Evolutionary conservation across 2,888 invertebrate species (phyloP), one percentile per base, ranked within the genome.

Genomic region (Parochlus steinenii): DNA sequence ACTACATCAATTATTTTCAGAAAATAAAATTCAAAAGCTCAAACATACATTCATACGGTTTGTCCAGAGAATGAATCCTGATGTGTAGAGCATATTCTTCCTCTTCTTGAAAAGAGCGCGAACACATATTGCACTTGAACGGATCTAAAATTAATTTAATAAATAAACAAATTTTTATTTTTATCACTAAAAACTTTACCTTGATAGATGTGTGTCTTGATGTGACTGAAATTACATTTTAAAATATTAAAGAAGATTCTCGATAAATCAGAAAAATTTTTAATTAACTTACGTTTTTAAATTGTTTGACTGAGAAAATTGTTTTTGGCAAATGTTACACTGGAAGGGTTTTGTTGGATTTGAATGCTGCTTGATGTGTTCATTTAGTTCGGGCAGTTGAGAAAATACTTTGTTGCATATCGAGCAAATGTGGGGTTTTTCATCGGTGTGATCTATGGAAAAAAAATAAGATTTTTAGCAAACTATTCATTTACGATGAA

Each of bases 321-420:
- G 35, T 27, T 35, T 35, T 29, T 35, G 35, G 16, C 35, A 35
- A 24, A 35, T 35, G 28, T 35, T 30, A 35, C 35, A 35, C 24
- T 35, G 29, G 14, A 29, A 35, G 12, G 35, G 35, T 19, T 35
- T 35, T n/a, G n/a, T n/a, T 5, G 34, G 34, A 23, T 29, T 22
- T 14, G 29, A 25, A 20, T 35, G 35, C 24, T 29, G 30, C 17
- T 35, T 35, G 11, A 29, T 29, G 22, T 35, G 35, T n/a, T 35
- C 35, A 6, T 10, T 29, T 8, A 35, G 22, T 23, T 35, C 35
- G 30, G 14, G 29, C 24, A 29, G 35, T 14, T n/a, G 11, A 18
- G 16, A 29, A 11, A 35, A 30, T 6, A 35, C 35, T 29, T 35
- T 35, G 22, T 22, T 35, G 14, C 35, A 35, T n/a, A 29, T 15